These are phyloP conservation scores for Matsumyia berberina DNA, from an alignment of 2,888 invertebrate genomes.

Conservation along the genomic window DNA sequence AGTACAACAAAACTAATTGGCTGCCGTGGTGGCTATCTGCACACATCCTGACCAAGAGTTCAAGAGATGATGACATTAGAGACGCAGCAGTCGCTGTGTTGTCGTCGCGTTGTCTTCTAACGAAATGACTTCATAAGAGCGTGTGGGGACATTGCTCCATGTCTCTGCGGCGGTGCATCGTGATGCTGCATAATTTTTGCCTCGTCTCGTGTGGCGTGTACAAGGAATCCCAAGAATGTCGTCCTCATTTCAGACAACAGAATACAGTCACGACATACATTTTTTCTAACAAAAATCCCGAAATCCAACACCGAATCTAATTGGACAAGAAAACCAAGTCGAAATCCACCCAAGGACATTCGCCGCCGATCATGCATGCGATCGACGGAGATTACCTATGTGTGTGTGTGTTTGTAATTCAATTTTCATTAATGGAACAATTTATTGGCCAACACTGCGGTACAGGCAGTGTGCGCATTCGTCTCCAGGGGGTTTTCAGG, in stretches of 20 bases:
- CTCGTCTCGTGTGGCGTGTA: conserved; percentile 26
- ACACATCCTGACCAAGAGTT: conserved; percentile 68
- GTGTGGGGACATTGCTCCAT: conserved; percentile 40
- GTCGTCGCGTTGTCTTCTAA: conserved; percentile 48
- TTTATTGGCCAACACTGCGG: conserved; percentile 59
- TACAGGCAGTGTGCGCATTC: conserved; percentile 35
- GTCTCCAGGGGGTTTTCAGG: conserved; percentile 40
- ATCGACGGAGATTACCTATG: conserved; percentile 43
- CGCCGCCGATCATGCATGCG: conserved; percentile 49
- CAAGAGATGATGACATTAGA: conserved; percentile 75
- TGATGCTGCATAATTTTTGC: conserved; percentile 52
- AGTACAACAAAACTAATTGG: conserved; percentile 75
- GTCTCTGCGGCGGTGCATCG: conserved; percentile 2
- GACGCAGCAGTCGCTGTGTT: conserved; percentile 50
- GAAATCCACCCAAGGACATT: conserved; percentile 72
- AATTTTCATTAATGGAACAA: conserved; percentile 75
- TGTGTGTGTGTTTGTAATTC: conserved; percentile 58
- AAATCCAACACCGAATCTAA: conserved; percentile 45
- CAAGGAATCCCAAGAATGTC: conserved; percentile 62
- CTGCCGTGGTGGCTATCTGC: conserved; percentile 68
- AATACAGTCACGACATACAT: conserved; percentile 55
- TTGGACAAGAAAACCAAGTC: conserved; percentile 43
- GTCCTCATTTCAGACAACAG: conserved; percentile 50
- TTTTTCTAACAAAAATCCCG: conserved; percentile 19
- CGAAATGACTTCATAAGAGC: conserved; percentile 70